A percentile compares a stretch with the other conserved stretches of the same genome.
phyloP scores from a whole-genome alignment of 2,113 vertebrate genomes.

The Anser brachyrhynchus region DNA sequence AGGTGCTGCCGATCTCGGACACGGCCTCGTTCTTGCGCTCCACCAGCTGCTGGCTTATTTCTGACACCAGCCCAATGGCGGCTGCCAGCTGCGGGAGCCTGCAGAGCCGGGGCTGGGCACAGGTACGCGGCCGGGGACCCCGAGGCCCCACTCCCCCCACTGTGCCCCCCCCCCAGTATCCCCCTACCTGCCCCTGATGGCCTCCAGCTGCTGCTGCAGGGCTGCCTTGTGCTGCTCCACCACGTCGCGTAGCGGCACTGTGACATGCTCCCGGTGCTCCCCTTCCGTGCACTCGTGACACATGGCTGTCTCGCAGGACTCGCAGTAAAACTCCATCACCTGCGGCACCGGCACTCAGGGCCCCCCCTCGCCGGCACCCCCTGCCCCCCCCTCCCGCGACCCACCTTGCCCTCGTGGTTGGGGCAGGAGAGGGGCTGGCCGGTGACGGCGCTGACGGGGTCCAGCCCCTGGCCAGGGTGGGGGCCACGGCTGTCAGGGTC shows the following conservation, averaged over 20 bases:
- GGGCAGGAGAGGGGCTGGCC: constrained; percentile 91
- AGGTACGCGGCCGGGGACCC: too few species aligned
- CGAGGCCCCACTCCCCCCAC: too few species aligned
- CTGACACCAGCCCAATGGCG: constrained; percentile 88
- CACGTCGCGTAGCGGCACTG: constrained; percentile 89
- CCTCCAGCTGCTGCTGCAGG: constrained; percentile 90
- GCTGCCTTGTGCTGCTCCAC: constrained; percentile 94
- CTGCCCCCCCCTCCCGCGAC: neutral
- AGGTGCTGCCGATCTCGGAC: constrained; percentile 86
- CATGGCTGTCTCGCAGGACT: constrained; percentile 96
- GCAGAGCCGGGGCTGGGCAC: neutral
- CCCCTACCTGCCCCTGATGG: constrained; percentile 86
- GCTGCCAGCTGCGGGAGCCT: constrained; percentile 91
- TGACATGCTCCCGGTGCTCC: constrained; percentile 92
- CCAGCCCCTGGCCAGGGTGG: constrained; percentile 77
- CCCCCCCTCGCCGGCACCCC: neutral
- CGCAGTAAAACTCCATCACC: constrained; percentile 99
- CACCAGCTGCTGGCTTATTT: constrained; percentile 90
- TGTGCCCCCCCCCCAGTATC: neutral
- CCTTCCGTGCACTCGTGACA: constrained; percentile 91
- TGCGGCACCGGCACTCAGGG: constrained; percentile 38
- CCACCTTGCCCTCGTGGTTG: constrained; percentile 94
- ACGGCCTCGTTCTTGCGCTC: constrained; percentile 88
- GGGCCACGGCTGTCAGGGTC: constrained; percentile 80
- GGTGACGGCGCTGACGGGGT: constrained; percentile 83